phyloP scores from a whole-genome alignment of 2,888 invertebrate genomes.

The Heteropelma amictum region DNA sequence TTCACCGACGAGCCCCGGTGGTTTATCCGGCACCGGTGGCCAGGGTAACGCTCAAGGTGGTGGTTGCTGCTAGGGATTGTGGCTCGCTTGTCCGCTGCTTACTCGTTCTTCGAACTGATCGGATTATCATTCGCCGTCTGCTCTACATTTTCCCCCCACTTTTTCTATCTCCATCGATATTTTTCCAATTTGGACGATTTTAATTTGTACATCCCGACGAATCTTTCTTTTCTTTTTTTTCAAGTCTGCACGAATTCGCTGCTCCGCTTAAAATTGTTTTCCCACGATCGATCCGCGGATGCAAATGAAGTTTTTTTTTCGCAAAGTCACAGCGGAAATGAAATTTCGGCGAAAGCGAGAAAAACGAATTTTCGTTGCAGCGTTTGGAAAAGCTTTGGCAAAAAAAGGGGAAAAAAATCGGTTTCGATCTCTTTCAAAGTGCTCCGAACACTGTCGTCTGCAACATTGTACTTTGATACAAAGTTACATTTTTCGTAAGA shows the following conservation, averaged over 20 bases:
- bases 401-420: not conserved
- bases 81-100: conserved; percentile 73
- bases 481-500: conserved; percentile 32
- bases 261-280: too few relatives aligned
- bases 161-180: not conserved
- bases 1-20: conserved; percentile 90
- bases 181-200: conserved; percentile 16
- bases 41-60: conserved; percentile 90
- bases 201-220: conserved; percentile 28
- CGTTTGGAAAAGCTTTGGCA: not conserved
- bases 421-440: conserved; percentile 15
- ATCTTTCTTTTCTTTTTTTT: too few relatives aligned
- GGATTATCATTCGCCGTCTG: conserved; percentile 65
- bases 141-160: conserved; percentile 13
- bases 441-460: conserved; percentile 21
- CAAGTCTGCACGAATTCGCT: too few relatives aligned
- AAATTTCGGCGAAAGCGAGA: conserved; percentile 4
- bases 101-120: conserved; percentile 73
- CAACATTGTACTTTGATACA: conserved; percentile 39
- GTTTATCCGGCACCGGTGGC: conserved; percentile 88
- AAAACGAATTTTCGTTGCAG: not conserved
- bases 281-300: too few relatives aligned
- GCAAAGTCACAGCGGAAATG: too few relatives aligned
- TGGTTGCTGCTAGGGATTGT: conserved; percentile 90
- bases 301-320: too few relatives aligned